Percentiles rank a stretch among this genome's conserved stretches.
Evolutionary conservation across 2,888 invertebrate genomes (phyloP).

Genomic region (Philaethria dido): DNA sequence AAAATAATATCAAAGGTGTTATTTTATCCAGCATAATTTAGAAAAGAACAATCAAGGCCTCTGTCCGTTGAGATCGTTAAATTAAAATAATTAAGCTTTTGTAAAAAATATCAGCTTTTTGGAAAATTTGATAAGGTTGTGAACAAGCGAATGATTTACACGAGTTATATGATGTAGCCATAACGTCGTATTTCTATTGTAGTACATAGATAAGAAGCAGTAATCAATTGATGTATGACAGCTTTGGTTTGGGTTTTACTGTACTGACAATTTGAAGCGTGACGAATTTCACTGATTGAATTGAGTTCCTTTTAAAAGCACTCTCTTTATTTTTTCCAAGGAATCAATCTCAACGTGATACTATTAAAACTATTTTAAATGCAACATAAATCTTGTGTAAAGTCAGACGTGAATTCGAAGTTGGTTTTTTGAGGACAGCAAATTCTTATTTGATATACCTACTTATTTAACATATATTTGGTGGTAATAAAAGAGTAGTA

Average conservation of each 20-base stretch:
- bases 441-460: background rate
- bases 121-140: slow-evolving; percentile 75
- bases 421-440: background rate
- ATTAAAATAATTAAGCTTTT: slow-evolving; percentile 70
- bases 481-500: background rate
- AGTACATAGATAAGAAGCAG: background rate
- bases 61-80: slow-evolving; percentile 63
- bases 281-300: slow-evolving; percentile 73
- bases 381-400: slow-evolving; percentile 26
- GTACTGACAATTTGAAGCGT: slow-evolving; percentile 63
- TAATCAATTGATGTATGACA: slow-evolving; percentile 10
- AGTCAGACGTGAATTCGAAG: background rate
- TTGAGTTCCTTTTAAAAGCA: slow-evolving; percentile 74
- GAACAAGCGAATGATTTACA: slow-evolving; percentile 55
- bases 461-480: background rate
- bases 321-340: slow-evolving; percentile 53
- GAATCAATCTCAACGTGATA: slow-evolving; percentile 68
- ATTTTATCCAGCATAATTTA: slow-evolving; percentile 54
- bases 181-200: background rate
- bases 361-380: slow-evolving; percentile 60
- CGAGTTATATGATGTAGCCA: background rate
- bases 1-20: slow-evolving; percentile 40
- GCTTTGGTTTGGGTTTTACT: slow-evolving; percentile 47
- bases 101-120: slow-evolving; percentile 67
- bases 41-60: slow-evolving; percentile 72